Percentiles rank a stretch among this genome's conserved stretches.
Evolutionary conservation across 2,888 invertebrate genomes (phyloP).

Genomic region (Tethea ocularis): DNA sequence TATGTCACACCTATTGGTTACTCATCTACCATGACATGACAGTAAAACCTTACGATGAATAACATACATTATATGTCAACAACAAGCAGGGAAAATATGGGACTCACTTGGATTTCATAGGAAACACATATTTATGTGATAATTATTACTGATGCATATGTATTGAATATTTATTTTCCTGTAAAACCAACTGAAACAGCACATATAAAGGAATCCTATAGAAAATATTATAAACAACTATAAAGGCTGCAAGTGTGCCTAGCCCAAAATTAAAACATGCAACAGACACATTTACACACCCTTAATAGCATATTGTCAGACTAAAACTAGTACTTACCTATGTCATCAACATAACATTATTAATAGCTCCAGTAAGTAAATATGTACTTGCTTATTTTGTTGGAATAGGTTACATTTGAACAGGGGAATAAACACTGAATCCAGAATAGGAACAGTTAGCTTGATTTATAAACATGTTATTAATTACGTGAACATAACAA

Average conservation of each 20-base stretch:
- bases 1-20: background rate
- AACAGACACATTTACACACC: slow-evolving; percentile 5
- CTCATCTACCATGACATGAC: background rate
- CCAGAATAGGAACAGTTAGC: background rate
- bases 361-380: background rate
- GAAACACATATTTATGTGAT: too few species aligned
- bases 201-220: too few species aligned
- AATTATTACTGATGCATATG: too few species aligned
- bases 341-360: background rate
- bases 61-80: background rate
- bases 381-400: background rate
- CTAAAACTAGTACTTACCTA: too few species aligned
- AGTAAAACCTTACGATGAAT: background rate
- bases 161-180: background rate
- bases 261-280: background rate
- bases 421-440: too few species aligned
- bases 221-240: too few species aligned
- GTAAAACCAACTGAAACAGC: background rate
- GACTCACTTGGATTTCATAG: too few species aligned
- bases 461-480: background rate
- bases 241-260: background rate
- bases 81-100: background rate
- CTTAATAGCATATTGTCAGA: background rate
- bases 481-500: background rate
- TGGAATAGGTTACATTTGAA: too few species aligned